Conservation (phyloP, 2,797 vertebrate genomes). For the Melanotaenia trifasciata region DNA sequence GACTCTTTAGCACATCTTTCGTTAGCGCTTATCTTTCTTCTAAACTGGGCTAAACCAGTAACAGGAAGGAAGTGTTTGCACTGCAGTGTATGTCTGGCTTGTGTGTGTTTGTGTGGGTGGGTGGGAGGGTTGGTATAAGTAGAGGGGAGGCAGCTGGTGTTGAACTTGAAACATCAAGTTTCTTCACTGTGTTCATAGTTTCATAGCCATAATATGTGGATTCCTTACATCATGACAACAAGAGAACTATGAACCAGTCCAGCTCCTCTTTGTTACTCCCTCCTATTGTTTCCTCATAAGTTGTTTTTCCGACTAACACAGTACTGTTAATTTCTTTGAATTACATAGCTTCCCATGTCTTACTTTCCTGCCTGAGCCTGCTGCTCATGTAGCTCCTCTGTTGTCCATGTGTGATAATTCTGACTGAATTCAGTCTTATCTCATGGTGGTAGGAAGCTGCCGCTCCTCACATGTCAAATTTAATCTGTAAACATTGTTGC, state of each 20-base stretch:
- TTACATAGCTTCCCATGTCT: neutral
- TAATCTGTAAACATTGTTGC: constrained; percentile 17
- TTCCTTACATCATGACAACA: constrained; percentile 45
- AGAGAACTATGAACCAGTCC: constrained; percentile 23
- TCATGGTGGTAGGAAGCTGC: neutral
- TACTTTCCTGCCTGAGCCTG: constrained; percentile 2
- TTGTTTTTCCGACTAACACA: constrained; percentile 34
- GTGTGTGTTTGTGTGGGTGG: constrained; percentile 32
- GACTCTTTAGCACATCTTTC: constrained; percentile 35
- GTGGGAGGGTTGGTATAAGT: constrained; percentile 23
- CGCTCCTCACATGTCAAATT: constrained; percentile 16
- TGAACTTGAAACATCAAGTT: constrained; percentile 57
- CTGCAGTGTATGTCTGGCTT: constrained; percentile 44
- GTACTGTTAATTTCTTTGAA: constrained; percentile 23
- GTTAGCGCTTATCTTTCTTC: constrained; percentile 65
- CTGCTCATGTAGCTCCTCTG: neutral
- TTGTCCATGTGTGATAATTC: neutral
- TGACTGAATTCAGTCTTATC: neutral
- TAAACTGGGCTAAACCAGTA: constrained; percentile 72
- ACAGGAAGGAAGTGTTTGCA: constrained; percentile 80
- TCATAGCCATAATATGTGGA: constrained; percentile 43
- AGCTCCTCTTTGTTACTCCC: constrained; percentile 23
- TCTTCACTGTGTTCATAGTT: constrained; percentile 55
- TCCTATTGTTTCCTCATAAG: neutral
- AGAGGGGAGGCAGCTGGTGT: constrained; percentile 38